Percentiles rank a stretch among this genome's conserved stretches.
Evolutionary conservation across 2,797 vertebrate species (phyloP).

Genomic region (Sandelia bainsii): DNA sequence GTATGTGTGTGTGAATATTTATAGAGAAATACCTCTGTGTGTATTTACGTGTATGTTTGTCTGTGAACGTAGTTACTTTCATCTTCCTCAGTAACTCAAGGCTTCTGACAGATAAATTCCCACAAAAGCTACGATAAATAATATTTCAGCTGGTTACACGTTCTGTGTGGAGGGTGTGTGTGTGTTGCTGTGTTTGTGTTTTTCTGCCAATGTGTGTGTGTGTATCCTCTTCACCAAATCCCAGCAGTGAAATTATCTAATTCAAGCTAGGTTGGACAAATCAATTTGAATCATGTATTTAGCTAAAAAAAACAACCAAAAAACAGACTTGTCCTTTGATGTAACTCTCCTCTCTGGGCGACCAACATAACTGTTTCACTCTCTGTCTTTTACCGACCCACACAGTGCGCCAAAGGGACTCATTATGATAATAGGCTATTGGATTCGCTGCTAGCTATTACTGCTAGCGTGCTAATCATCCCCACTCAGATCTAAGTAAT

Average conservation of each 20-base stretch:
- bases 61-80: neutral
- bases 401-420: slow-evolving; percentile 59
- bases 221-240: slow-evolving; percentile 26
- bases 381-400: slow-evolving; percentile 36
- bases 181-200: slow-evolving; percentile 4
- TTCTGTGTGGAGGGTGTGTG: neutral
- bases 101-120: neutral
- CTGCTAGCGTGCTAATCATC: slow-evolving; percentile 75
- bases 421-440: slow-evolving; percentile 77
- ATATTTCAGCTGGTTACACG: slow-evolving; percentile 4
- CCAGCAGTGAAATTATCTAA: slow-evolving; percentile 55
- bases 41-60: slow-evolving; percentile 12
- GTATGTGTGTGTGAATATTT: neutral
- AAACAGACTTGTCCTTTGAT: slow-evolving; percentile 56
- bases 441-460: slow-evolving; percentile 76
- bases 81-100: neutral
- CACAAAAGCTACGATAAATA: slow-evolving; percentile 5
- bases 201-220: neutral
- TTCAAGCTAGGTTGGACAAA: slow-evolving; percentile 48
- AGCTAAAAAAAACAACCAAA: slow-evolving; percentile 24
- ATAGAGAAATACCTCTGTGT: slow-evolving; percentile 5
- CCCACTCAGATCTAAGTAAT: slow-evolving; percentile 69
- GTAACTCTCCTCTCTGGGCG: slow-evolving; percentile 42
- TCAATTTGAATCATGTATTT: slow-evolving; percentile 58
- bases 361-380: slow-evolving; percentile 27